Evolutionary conservation across 1,140 invertebrate genomes (phyloP).

Genomic region (Elysia chlorotica): DNA sequence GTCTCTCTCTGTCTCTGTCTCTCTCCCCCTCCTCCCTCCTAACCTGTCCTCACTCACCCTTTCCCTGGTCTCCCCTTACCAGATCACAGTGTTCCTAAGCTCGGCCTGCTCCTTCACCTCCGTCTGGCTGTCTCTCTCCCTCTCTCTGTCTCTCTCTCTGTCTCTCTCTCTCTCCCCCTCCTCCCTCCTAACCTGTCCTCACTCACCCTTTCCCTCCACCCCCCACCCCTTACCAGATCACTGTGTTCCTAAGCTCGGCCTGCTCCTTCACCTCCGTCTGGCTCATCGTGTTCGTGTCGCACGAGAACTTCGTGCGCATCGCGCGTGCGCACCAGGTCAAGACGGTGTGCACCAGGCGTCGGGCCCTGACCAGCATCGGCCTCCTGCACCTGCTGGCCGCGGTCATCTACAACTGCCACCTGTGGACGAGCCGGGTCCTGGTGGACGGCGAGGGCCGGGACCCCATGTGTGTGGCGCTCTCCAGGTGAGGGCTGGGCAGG

Average conservation of each 20-base stretch:
- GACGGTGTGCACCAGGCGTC: conserved; percentile 18
- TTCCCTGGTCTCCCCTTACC: background rate
- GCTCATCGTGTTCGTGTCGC: conserved; percentile 43
- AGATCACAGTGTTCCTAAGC: too few species aligned
- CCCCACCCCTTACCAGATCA: conserved; percentile 39
- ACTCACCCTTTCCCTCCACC: background rate
- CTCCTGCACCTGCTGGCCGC: conserved; percentile 6
- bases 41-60: background rate
- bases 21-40: background rate
- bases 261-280: conserved; percentile 54
- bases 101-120: background rate
- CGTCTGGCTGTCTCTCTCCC: background rate
- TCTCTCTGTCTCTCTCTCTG: background rate
- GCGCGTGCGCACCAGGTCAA: conserved; percentile 36
- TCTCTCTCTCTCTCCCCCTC: background rate
- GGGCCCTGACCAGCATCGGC: conserved; percentile 8
- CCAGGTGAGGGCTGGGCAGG: conserved; percentile 3
- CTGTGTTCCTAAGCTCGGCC: conserved; percentile 44
- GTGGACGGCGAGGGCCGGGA: background rate
- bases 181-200: background rate
- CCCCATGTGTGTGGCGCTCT: conserved; percentile 13
- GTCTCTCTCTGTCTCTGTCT: background rate
- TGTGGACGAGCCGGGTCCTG: conserved; percentile 21
- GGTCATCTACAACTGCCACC: conserved; percentile 21
- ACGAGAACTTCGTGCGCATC: conserved; percentile 44